These are phyloP conservation scores for Eupithecia exiguata DNA, from an alignment of 2,888 invertebrate species.

Conservation along the genomic window DNA sequence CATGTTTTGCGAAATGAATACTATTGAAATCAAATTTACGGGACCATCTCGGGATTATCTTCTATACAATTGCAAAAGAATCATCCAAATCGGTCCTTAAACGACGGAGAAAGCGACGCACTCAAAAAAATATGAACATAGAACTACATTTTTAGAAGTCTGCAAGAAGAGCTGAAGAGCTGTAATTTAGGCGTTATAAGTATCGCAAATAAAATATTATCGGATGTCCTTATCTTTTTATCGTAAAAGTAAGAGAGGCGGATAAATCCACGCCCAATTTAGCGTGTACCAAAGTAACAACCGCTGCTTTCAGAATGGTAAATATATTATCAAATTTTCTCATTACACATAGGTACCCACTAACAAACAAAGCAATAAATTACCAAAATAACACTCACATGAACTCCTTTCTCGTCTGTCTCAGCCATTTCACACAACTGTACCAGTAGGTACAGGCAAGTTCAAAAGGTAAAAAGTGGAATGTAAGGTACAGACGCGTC, in stretches of 20 bases:
- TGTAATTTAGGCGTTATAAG: neutral
- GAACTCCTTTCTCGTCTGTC: constrained; percentile 63
- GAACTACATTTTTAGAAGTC: too few species aligned
- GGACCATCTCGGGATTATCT: too few species aligned
- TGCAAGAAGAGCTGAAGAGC: too few species aligned
- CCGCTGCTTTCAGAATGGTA: neutral
- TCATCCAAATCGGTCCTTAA: too few species aligned
- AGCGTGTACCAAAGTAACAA: neutral
- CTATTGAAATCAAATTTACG: too few species aligned
- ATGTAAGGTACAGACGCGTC: constrained; percentile 43
- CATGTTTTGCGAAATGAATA: too few species aligned
- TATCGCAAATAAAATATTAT: neutral
- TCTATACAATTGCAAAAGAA: too few species aligned
- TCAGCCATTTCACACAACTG: constrained; percentile 58
- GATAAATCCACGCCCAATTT: neutral
- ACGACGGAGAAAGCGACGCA: too few species aligned
- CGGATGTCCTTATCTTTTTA: too few species aligned
- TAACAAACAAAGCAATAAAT: neutral
- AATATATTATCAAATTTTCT: neutral
- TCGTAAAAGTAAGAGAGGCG: too few species aligned
- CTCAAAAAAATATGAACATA: too few species aligned
- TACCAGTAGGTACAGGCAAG: constrained; percentile 21
- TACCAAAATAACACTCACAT: constrained; percentile 54
- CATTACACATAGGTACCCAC: neutral
- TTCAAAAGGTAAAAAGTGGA: constrained; percentile 1